Evolutionary conservation across 2,797 vertebrate species (phyloP).

Genomic region (Hozukius guyotensis): DNA sequence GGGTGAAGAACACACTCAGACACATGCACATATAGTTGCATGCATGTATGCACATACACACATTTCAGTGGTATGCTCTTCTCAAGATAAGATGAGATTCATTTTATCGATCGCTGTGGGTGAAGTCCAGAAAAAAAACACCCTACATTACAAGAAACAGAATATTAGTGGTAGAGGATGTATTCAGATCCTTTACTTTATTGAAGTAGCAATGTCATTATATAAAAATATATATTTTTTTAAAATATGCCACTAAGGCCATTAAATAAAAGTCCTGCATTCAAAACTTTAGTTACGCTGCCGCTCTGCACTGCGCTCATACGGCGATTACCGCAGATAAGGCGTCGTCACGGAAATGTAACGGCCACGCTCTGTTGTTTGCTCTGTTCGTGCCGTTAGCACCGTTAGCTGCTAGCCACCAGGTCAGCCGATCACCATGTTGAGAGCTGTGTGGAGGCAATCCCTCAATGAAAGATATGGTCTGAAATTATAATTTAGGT

Average conservation of each 20-base stretch:
- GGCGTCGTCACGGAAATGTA: no score
- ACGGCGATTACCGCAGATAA: no score
- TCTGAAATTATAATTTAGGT: no score
- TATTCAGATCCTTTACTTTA: neutral
- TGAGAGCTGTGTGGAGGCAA: no score
- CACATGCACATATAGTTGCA: neutral
- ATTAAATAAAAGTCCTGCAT: neutral
- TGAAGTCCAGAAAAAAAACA: neutral
- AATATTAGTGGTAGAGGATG: neutral
- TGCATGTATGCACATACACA: neutral
- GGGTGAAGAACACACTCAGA: neutral
- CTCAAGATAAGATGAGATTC: neutral
- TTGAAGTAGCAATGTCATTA: neutral
- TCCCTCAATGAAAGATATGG: no score
- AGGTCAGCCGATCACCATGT: no score
- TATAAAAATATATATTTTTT: neutral
- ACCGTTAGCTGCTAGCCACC: no score
- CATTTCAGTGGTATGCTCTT: neutral
- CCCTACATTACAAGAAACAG: neutral
- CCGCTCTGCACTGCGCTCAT: no score
- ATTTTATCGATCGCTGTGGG: slow-evolving; percentile 14
- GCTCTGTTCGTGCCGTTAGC: no score
- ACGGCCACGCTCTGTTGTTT: no score
- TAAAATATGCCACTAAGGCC: neutral
- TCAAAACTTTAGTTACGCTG: neutral